Conservation (phyloP, 2,888 invertebrate species). For the Nineta flava region DNA sequence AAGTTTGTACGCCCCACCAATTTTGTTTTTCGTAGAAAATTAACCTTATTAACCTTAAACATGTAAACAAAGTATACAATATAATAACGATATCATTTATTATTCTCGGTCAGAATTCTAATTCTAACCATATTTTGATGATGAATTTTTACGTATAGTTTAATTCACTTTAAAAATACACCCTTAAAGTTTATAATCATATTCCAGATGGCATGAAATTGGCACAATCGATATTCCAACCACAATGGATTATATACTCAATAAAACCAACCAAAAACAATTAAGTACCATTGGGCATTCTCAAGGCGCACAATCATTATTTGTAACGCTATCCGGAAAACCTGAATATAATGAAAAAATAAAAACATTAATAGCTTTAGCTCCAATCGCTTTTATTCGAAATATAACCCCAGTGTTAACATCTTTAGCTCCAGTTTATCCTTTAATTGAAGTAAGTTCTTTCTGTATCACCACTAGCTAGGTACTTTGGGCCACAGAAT, state of each 20-base stretch:
- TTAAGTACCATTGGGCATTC: constrained; percentile 40
- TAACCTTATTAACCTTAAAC: too few relatives aligned
- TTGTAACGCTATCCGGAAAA: constrained; percentile 30
- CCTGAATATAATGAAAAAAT: constrained; percentile 34
- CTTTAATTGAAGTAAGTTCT: too few relatives aligned
- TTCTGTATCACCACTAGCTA: not conserved
- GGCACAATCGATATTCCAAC: not conserved
- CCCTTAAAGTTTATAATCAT: not conserved
- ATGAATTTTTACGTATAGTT: too few relatives aligned
- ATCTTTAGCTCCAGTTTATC: too few relatives aligned
- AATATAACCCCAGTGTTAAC: too few relatives aligned
- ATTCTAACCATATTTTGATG: too few relatives aligned
- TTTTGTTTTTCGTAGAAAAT: too few relatives aligned
- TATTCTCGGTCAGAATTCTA: too few relatives aligned
- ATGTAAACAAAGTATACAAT: too few relatives aligned
- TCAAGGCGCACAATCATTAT: constrained; percentile 36
- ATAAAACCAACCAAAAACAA: constrained; percentile 24
- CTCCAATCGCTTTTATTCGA: constrained; percentile 33
- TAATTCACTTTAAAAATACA: not conserved
- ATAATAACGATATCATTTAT: too few relatives aligned
- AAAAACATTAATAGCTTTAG: constrained; percentile 30
- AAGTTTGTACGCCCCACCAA: too few relatives aligned
- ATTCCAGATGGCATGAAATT: constrained; percentile 1
- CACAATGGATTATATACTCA: not conserved
- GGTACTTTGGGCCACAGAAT: too few relatives aligned